Percentiles rank a stretch among this genome's conserved stretches.
These are phyloP conservation scores for Thalassaphorura encarpata DNA, from an alignment of 1,140 invertebrate genomes.

Conservation along the genomic window DNA sequence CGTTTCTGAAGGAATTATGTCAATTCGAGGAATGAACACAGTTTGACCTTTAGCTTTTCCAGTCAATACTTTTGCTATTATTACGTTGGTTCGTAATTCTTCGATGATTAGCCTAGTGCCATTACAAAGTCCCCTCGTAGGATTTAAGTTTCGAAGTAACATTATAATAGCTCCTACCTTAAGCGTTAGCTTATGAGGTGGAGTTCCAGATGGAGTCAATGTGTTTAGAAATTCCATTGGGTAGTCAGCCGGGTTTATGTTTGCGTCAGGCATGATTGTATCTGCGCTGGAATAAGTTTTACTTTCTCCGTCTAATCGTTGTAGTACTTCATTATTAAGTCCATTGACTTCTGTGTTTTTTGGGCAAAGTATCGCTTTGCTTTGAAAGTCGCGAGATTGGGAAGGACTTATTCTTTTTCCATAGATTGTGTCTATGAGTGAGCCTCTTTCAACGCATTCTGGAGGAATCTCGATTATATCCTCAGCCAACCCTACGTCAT, in stretches of 20 bases:
- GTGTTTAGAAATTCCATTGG: slow-evolving; percentile 17
- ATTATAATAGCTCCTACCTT: slow-evolving; percentile 31
- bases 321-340: slow-evolving; percentile 1
- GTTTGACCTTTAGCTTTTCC: slow-evolving; percentile 34
- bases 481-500: not conserved
- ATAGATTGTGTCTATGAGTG: not conserved
- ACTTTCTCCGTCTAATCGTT: not conserved
- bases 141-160: slow-evolving; percentile 27
- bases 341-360: not conserved
- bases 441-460: slow-evolving; percentile 1
- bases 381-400: slow-evolving; percentile 15
- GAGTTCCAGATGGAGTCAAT: slow-evolving; percentile 26
- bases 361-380: not conserved
- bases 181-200: slow-evolving; percentile 24
- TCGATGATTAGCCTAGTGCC: slow-evolving; percentile 27
- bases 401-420: not conserved
- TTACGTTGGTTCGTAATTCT: not conserved
- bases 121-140: slow-evolving; percentile 29
- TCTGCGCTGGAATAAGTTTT: slow-evolving; percentile 4
- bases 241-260: not conserved
- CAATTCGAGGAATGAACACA: slow-evolving; percentile 39
- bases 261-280: not conserved
- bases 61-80: not conserved
- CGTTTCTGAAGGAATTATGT: slow-evolving; percentile 35
- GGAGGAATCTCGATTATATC: slow-evolving; percentile 11